phyloP scores from a whole-genome alignment of 2,888 invertebrate species.

The Pyrgus malvae region DNA sequence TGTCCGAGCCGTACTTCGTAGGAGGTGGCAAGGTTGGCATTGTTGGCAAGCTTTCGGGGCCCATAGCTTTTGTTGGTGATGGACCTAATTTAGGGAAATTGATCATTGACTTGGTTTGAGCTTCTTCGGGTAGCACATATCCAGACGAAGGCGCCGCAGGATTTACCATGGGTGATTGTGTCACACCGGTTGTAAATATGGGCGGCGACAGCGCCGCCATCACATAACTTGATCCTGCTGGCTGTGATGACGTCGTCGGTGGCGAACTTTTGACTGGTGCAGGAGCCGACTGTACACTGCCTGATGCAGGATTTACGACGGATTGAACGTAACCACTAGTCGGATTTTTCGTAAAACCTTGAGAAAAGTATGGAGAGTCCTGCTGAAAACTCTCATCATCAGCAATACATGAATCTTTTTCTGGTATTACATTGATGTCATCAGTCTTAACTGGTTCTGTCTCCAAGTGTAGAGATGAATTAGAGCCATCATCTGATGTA shows the following conservation, averaged over 20 bases:
- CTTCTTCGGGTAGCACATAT: slow-evolving; percentile 67
- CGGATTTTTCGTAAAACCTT: slow-evolving; percentile 61
- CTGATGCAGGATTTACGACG: slow-evolving; percentile 47
- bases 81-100: slow-evolving; percentile 61
- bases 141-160: slow-evolving; percentile 58
- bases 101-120: slow-evolving; percentile 57
- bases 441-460: slow-evolving; percentile 51
- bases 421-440: slow-evolving; percentile 44
- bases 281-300: slow-evolving; percentile 58
- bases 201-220: slow-evolving; percentile 69
- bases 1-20: slow-evolving; percentile 61
- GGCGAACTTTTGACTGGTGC: slow-evolving; percentile 43
- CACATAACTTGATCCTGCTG: slow-evolving; percentile 69
- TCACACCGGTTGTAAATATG: slow-evolving; percentile 62
- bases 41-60: slow-evolving; percentile 71
- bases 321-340: slow-evolving; percentile 59
- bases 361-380: slow-evolving; percentile 59
- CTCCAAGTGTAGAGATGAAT: slow-evolving; percentile 66
- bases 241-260: slow-evolving; percentile 43
- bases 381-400: slow-evolving; percentile 57
- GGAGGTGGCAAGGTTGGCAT: slow-evolving; percentile 69
- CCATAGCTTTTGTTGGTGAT: slow-evolving; percentile 58
- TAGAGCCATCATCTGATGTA: slow-evolving; percentile 67
- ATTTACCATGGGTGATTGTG: slow-evolving; percentile 44
- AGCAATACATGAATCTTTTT: slow-evolving; percentile 52